Base-by-base conservation (phyloP, 2,888 invertebrate species). In the Caenorhabditis sp. region DNA sequence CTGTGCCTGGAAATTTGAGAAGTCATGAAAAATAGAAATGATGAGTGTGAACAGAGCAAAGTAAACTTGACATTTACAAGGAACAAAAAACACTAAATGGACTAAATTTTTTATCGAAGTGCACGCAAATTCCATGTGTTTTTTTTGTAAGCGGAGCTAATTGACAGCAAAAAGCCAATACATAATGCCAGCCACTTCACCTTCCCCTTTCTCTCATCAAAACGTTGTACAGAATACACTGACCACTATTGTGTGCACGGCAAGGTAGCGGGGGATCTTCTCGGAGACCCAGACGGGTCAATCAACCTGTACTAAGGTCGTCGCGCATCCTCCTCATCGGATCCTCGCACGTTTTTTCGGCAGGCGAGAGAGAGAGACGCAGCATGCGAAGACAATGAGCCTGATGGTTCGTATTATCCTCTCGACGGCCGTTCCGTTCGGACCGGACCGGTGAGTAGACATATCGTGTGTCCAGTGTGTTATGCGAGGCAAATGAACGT, bases 381-480 rank as follows among this genome's bases (percentile, higher is more conserved):
- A 44, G 28, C 28, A 32, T n/a, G 40, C 32, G 28, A 68, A 32
- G 50, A 61, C 51, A 62, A 64, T 28, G 68, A 68, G 68, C 68
- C 58, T 56, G 18, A 4, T n/a, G n/a, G 55, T 44, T 64, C 55
- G 40, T 40, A 40, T 40, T 40, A 8, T 53, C 40, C 61, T 53
- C n/a, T n/a, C n/a, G n/a, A n/a, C 40, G 24, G 18, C 58, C 37
- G 60, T 24, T 37, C n/a, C n/a, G n/a, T n/a, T n/a, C n/a, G n/a
- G n/a, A n/a, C n/a, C 60, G 22, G 35, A 56, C 64, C 62, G 62
- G 56, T 72, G 71, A 56, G 64, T 64, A 64, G 71, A 35, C 62
- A 56, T 64, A 72, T 72, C 72, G 72, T 72, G 72, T 72, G 64
- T 72, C 71, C 64, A 11, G 64, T 35, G 72, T 50, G 40, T 40